Evolutionary conservation across 2,797 vertebrate genomes (phyloP).

Genomic region (Pogonophryne albipinna): DNA sequence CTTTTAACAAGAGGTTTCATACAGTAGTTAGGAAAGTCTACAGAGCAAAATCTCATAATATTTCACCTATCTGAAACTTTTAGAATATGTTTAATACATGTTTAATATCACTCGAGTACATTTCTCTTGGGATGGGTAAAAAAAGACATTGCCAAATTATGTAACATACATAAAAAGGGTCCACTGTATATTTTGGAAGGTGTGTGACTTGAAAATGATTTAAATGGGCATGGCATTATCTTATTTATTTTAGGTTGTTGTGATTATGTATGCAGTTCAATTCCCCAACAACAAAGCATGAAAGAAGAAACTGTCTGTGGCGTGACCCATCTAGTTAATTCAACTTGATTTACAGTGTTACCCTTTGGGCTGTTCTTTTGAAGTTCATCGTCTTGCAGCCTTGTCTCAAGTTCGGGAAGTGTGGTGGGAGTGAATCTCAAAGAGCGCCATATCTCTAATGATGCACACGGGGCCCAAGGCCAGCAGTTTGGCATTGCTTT

Average conservation of each 20-base stretch:
- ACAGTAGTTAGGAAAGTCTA: too few relatives aligned
- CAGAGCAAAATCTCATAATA: too few relatives aligned
- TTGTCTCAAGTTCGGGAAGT: slow-evolving; percentile 36
- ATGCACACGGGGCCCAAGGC: slow-evolving; percentile 65
- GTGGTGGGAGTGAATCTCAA: slow-evolving; percentile 52
- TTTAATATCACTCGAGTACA: too few relatives aligned
- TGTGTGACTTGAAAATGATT: neutral
- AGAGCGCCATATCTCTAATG: slow-evolving; percentile 64
- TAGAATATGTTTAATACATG: too few relatives aligned
- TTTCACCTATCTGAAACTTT: too few relatives aligned
- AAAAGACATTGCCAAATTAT: too few relatives aligned
- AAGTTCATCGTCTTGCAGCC: slow-evolving; percentile 56
- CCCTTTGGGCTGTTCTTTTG: slow-evolving; percentile 59
- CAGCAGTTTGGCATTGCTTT: slow-evolving; percentile 60
- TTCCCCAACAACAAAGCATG: slow-evolving; percentile 22
- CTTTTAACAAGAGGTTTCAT: too few relatives aligned
- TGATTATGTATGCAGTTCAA: slow-evolving; percentile 18
- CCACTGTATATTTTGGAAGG: too few relatives aligned
- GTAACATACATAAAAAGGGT: neutral
- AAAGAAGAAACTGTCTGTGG: slow-evolving; percentile 40
- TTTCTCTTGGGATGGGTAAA: too few relatives aligned
- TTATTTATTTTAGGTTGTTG: neutral
- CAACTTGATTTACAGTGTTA: slow-evolving; percentile 34
- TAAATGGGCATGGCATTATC: slow-evolving; percentile 5
- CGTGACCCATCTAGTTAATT: slow-evolving; percentile 41